Conservation (phyloP, 1,140 invertebrate genomes). For the fruit fly (Drosophila melanogaster) region Release_6_plus_ISO1_MT NC_004354.4:10799001-10799500, state of each 20-base stretch:
- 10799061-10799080: not conserved
- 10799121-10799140: conserved; percentile 2
- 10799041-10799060: not conserved
- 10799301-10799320: not conserved
- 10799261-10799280: not conserved
- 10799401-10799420: not conserved
- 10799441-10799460: conserved; percentile 2
- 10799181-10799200: not conserved
- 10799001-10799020: not conserved
- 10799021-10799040: conserved; percentile 1
- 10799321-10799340: not conserved
- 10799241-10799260: not conserved
- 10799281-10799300: not conserved
- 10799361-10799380: no score
- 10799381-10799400: no score
- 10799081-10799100: conserved; percentile 1
- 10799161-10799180: no score
- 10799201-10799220: not conserved
- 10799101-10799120: not conserved
- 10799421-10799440: not conserved
- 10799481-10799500: conserved; percentile 6
- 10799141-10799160: not conserved
- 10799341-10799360: no score
- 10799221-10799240: not conserved
- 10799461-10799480: conserved; percentile 14